Evolutionary conservation across 2,797 vertebrate genomes (phyloP).

Genomic region (Diglossa cyanea): DNA sequence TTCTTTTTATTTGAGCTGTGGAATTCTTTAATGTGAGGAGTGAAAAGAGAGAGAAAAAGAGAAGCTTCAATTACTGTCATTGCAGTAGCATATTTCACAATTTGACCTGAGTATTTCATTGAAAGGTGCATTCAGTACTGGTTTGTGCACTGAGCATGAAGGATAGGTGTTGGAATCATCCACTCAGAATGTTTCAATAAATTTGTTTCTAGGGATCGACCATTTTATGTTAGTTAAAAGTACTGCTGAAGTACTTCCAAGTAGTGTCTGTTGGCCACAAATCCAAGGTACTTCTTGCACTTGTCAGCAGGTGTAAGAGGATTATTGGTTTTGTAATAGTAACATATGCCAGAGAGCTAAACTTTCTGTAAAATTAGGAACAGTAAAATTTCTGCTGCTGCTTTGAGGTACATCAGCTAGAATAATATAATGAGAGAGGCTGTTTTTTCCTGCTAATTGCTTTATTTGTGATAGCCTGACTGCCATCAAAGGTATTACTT

Average conservation of each 20-base stretch:
- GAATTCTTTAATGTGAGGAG: neutral
- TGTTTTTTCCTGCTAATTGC: neutral
- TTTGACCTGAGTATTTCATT: neutral
- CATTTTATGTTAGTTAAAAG: neutral
- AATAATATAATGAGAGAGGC: neutral
- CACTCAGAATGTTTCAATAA: neutral
- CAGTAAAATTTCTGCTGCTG: neutral
- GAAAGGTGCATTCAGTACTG: neutral
- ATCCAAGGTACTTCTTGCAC: neutral
- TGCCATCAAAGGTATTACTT: neutral
- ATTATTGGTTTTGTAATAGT: conserved; percentile 36
- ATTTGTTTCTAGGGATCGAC: neutral
- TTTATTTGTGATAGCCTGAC: neutral
- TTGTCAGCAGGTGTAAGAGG: neutral
- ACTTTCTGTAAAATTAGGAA: neutral
- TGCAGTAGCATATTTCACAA: neutral
- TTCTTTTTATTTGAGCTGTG: neutral
- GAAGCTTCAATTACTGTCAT: neutral
- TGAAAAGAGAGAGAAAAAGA: neutral
- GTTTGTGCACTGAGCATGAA: neutral
- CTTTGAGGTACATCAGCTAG: neutral
- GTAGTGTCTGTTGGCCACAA: neutral
- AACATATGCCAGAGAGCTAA: neutral
- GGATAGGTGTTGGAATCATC: neutral
- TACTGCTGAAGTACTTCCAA: neutral